Evolutionary conservation across 2,797 vertebrate species (phyloP).

Genomic region (Decapterus maruadsi): DNA sequence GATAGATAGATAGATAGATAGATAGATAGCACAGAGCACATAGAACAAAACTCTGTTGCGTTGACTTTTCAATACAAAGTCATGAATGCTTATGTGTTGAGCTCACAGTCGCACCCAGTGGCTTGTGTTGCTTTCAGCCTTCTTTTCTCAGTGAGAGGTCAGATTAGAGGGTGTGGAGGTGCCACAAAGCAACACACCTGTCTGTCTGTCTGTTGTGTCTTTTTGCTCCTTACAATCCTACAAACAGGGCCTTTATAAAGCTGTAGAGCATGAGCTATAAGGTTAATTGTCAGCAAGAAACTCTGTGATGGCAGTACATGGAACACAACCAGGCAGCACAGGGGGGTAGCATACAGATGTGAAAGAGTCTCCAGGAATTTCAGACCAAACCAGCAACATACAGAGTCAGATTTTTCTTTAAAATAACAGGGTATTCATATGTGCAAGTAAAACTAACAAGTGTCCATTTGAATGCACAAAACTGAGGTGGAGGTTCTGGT

Average conservation of each 20-base stretch:
- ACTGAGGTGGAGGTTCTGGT: not conserved
- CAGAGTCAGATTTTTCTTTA: not conserved
- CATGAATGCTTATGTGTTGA: not conserved
- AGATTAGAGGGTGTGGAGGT: not conserved
- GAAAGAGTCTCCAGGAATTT: not conserved
- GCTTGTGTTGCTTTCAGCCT: not conserved
- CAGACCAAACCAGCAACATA: not conserved
- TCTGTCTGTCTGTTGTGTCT: not conserved
- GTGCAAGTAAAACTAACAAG: not conserved
- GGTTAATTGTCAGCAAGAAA: not conserved
- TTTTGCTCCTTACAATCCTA: not conserved
- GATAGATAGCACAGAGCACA: too few relatives aligned
- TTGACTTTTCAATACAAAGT: not conserved
- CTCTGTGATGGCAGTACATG: not conserved
- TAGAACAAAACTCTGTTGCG: too few relatives aligned
- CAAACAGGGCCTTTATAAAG: not conserved
- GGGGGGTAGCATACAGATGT: not conserved
- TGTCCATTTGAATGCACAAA: not conserved
- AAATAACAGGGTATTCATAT: not conserved
- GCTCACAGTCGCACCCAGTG: not conserved
- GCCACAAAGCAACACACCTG: too few relatives aligned
- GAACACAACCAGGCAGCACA: not conserved
- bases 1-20: too few relatives aligned
- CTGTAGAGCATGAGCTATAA: not conserved
- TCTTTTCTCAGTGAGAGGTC: not conserved